phyloP scores from a whole-genome alignment of 2,888 invertebrate genomes.

The Leucophenga montana region DNA sequence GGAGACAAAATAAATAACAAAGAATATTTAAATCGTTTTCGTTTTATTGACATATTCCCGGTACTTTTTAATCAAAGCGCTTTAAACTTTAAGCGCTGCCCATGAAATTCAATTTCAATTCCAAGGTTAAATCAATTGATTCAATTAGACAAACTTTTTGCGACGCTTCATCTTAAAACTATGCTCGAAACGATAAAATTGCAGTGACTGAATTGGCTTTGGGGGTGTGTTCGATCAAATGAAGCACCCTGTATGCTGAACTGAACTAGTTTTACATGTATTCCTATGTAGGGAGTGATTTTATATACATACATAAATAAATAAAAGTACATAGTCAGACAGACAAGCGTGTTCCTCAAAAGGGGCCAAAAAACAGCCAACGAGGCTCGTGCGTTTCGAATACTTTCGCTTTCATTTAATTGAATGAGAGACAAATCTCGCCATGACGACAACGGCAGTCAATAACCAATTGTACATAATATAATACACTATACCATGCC shows the following conservation, averaged over 20 bases:
- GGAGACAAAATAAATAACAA: too few species aligned
- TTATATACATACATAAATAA: too few species aligned
- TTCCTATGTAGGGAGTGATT: too few species aligned
- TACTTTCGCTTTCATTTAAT: conserved; percentile 59
- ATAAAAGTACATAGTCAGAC: too few species aligned
- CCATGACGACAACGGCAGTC: conserved; percentile 54
- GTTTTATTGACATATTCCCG: too few species aligned
- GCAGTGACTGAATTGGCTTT: neutral
- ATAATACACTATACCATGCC: conserved; percentile 17
- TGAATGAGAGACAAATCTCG: conserved; percentile 46
- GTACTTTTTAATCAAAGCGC: too few species aligned
- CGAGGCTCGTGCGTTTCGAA: neutral
- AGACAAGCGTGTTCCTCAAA: neutral
- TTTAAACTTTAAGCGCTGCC: neutral
- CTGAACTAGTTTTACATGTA: too few species aligned
- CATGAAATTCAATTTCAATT: conserved; percentile 38
- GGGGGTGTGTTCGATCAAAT: neutral
- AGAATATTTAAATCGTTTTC: too few species aligned
- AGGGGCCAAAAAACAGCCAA: neutral
- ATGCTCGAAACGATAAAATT: neutral
- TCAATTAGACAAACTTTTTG: neutral
- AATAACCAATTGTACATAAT: neutral
- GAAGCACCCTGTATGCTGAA: conserved; percentile 12
- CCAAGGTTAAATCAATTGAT: conserved; percentile 55
- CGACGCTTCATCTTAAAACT: too few species aligned